Evolutionary conservation across 2,797 vertebrate species (phyloP).

Genomic region (Arctocebus calabarensis): DNA sequence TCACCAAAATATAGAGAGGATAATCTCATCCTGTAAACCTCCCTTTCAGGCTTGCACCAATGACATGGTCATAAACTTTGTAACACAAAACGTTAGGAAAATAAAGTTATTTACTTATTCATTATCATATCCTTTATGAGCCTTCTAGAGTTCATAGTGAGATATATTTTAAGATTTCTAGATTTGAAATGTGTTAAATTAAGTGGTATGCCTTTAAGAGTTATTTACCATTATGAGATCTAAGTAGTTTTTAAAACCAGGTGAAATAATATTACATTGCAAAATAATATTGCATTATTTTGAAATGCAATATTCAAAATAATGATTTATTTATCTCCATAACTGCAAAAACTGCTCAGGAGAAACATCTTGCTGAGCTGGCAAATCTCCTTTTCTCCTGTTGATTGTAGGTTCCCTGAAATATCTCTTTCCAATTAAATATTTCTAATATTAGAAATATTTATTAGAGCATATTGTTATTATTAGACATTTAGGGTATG

Average conservation of each 20-base stretch:
- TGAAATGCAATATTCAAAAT: neutral
- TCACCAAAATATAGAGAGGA: neutral
- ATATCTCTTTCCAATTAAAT: neutral
- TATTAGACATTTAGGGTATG: neutral
- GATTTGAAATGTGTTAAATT: neutral
- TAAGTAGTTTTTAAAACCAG: slow-evolving; percentile 11
- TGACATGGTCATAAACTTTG: neutral
- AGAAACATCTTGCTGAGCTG: neutral
- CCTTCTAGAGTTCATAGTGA: neutral
- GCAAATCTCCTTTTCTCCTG: neutral
- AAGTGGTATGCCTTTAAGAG: neutral
- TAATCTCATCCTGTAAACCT: neutral
- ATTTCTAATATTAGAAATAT: neutral
- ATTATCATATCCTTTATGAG: neutral
- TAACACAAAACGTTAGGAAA: neutral
- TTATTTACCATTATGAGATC: neutral
- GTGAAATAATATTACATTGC: too few species aligned
- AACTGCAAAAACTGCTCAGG: neutral
- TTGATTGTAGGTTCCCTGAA: neutral
- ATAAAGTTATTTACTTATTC: neutral
- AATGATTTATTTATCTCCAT: neutral
- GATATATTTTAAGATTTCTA: neutral
- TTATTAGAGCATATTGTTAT: neutral
- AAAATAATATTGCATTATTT: too few species aligned
- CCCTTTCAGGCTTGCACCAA: neutral